Evolutionary conservation across 1,140 invertebrate species (phyloP).

Genomic region (Oppia nitens): DNA sequence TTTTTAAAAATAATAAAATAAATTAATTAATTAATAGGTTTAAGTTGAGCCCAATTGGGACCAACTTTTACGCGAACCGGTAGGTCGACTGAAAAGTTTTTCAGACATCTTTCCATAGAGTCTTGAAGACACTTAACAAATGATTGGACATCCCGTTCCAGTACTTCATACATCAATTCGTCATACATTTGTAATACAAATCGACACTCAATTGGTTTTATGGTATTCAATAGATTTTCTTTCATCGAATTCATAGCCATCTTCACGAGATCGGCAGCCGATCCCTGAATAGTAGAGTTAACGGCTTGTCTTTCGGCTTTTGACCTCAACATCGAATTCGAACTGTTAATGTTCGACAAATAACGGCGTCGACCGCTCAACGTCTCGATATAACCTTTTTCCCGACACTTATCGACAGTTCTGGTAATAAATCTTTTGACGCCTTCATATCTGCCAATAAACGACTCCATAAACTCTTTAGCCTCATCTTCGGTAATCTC

Average conservation of each 20-base stretch:
- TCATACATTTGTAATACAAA: slow-evolving; percentile 85
- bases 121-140: slow-evolving; percentile 48
- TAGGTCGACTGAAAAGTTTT: slow-evolving; percentile 47
- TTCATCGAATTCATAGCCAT: slow-evolving; percentile 67
- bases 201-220: slow-evolving; percentile 26
- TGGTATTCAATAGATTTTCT: slow-evolving; percentile 29
- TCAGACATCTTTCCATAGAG: slow-evolving; percentile 60
- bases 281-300: slow-evolving; percentile 87
- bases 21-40: too few species aligned
- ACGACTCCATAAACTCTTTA: slow-evolving; percentile 54
- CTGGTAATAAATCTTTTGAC: slow-evolving; percentile 44
- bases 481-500: slow-evolving; percentile 65
- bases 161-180: slow-evolving; percentile 85
- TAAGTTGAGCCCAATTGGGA: slow-evolving; percentile 47
- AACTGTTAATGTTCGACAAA: slow-evolving; percentile 54
- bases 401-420: slow-evolving; percentile 47
- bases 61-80: slow-evolving; percentile 73
- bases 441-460: slow-evolving; percentile 32
- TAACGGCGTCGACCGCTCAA: slow-evolving; percentile 56
- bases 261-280: slow-evolving; percentile 86
- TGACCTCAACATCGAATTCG: slow-evolving; percentile 39
- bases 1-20: too few species aligned
- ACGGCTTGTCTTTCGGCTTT: slow-evolving; percentile 87
- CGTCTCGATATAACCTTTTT: slow-evolving; percentile 63
- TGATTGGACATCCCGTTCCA: slow-evolving; percentile 28